Evolutionary conservation across 2,113 vertebrate species (phyloP).

Genomic region (Cynopterus brachyotis): DNA sequence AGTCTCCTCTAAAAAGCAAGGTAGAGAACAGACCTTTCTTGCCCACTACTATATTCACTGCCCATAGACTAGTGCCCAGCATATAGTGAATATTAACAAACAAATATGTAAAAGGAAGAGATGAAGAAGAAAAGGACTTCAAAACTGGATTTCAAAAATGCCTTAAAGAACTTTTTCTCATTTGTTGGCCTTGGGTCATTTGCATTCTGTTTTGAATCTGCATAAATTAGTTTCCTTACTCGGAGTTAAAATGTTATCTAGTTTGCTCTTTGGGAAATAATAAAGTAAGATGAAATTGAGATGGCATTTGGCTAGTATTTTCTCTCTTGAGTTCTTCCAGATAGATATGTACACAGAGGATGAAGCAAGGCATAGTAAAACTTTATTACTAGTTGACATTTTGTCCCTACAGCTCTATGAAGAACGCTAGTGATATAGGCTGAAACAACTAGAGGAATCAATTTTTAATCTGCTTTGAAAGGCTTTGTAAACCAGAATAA

Average conservation of each 20-base stretch:
- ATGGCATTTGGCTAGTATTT: conserved; percentile 62
- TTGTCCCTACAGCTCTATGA: neutral
- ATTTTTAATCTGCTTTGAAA: conserved; percentile 42
- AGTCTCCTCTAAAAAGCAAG: neutral
- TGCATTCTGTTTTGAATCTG: conserved; percentile 59
- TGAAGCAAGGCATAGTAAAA: conserved; percentile 18
- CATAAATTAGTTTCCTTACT: conserved; percentile 67
- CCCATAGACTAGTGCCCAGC: neutral
- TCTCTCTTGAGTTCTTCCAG: conserved; percentile 37
- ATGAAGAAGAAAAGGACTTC: neutral
- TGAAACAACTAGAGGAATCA: neutral
- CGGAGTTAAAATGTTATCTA: conserved; percentile 66
- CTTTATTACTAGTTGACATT: conserved; percentile 61
- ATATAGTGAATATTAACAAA: neutral
- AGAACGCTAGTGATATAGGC: neutral
- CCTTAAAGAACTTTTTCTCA: conserved; percentile 6
- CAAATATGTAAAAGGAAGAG: neutral
- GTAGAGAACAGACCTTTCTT: neutral
- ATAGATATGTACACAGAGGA: conserved; percentile 29
- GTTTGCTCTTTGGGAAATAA: conserved; percentile 69
- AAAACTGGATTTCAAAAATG: conserved; percentile 33
- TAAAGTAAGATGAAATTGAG: conserved; percentile 67
- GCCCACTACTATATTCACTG: neutral
- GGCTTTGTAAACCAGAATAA: conserved; percentile 34
- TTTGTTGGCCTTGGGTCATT: conserved; percentile 44